These are phyloP conservation scores for Stenotaenia linearis DNA, from an alignment of 2,888 invertebrate genomes.

Conservation along the genomic window DNA sequence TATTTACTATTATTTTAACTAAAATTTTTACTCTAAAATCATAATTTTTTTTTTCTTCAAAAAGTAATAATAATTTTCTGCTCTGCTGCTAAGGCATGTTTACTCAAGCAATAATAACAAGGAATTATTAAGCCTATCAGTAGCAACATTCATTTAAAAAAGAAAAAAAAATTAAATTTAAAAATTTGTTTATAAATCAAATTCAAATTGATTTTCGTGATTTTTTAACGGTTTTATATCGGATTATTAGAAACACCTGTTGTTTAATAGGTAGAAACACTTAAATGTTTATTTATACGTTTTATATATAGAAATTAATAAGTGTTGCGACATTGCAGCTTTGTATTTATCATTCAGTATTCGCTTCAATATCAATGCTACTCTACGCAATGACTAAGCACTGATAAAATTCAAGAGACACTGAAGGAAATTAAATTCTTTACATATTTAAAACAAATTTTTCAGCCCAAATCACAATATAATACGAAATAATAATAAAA, in stretches of 20 bases:
- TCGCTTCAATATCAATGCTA: neutral
- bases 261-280: neutral
- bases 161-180: neutral
- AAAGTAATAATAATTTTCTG: neutral
- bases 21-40: neutral
- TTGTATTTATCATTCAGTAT: neutral
- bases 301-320: neutral
- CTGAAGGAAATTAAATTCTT: neutral
- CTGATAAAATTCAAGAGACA: neutral
- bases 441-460: neutral
- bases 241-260: neutral
- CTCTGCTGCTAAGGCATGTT: conserved; percentile 4
- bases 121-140: neutral
- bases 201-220: too few relatives aligned
- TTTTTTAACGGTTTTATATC: too few relatives aligned
- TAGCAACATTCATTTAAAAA: neutral
- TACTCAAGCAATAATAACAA: neutral
- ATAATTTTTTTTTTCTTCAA: neutral
- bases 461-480: too few relatives aligned
- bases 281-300: neutral
- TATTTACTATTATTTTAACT: too few relatives aligned
- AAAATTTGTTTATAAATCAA: neutral
- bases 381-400: neutral
- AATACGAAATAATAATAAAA: too few relatives aligned
- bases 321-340: neutral